Evolutionary conservation across 30 jellyfish, hydroid and myxozoan species (phyloP).

Genomic region (Hydractinia symbiolongicarpus): DNA sequence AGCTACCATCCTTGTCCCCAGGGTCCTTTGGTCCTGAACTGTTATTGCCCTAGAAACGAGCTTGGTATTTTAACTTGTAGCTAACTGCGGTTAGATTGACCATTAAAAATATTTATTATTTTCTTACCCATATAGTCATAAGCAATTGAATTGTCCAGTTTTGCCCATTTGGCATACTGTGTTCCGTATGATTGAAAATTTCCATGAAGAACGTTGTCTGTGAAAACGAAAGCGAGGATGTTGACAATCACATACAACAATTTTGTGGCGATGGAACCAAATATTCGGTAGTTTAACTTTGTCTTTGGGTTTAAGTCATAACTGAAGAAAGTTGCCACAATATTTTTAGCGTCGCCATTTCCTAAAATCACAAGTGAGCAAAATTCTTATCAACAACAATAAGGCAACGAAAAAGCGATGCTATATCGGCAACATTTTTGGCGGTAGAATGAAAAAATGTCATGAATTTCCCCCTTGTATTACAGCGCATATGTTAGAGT

Average conservation of each 20-base stretch:
- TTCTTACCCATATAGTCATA: conserved; percentile 8
- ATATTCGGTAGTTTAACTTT: not conserved
- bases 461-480: too few species aligned
- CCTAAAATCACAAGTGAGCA: too few species aligned
- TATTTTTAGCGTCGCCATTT: not conserved
- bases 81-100: too few species aligned
- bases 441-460: too few species aligned
- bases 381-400: too few species aligned
- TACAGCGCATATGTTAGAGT: not conserved
- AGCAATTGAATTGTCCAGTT: conserved; percentile 8
- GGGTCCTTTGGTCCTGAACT: too few species aligned
- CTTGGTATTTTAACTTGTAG: too few species aligned
- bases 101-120: not conserved
- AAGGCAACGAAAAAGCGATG: too few species aligned
- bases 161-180: conserved; percentile 3
- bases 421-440: too few species aligned
- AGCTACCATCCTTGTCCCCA: too few species aligned
- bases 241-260: not conserved
- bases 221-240: not conserved
- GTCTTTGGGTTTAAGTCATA: not conserved
- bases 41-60: too few species aligned
- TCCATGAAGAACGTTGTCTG: not conserved
- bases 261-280: not conserved
- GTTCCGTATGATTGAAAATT: not conserved
- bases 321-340: not conserved